A percentile compares a stretch with the other conserved stretches of the same genome.
Evolutionary conservation across 1,140 invertebrate species (phyloP).

Genomic region (Pseudomyrmex gracilis): DNA sequence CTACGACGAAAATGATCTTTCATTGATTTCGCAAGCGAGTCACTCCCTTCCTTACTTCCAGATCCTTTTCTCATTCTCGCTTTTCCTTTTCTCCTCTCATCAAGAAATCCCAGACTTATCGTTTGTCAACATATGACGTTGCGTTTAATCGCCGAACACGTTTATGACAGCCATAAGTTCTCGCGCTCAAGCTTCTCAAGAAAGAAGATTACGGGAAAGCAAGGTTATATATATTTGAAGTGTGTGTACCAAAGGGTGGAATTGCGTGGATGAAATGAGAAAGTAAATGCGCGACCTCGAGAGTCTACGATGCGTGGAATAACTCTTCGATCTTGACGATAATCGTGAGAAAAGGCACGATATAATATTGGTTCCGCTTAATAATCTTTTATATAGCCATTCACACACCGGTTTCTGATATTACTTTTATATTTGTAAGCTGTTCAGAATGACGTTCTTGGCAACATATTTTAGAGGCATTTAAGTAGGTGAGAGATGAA

Average conservation of each 20-base stretch:
- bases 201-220: slow-evolving; percentile 3
- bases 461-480: no score
- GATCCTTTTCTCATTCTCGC: slow-evolving; percentile 6
- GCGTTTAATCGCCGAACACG: slow-evolving; percentile 19
- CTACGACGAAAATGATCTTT: slow-evolving; percentile 24
- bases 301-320: neutral
- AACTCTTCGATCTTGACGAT: neutral
- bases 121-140: slow-evolving; percentile 10
- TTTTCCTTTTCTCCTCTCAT: neutral
- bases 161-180: neutral
- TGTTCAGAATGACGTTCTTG: no score
- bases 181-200: neutral
- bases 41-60: slow-evolving; percentile 14
- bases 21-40: slow-evolving; percentile 30
- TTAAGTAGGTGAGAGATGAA: no score
- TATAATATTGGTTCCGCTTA: neutral
- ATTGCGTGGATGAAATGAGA: neutral
- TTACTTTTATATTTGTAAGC: neutral
- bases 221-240: no score
- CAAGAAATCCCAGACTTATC: slow-evolving; percentile 2
- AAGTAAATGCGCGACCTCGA: neutral
- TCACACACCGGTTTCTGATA: neutral
- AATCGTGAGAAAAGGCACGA: neutral
- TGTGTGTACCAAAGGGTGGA: neutral
- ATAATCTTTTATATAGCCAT: neutral